Conservation (phyloP, 2,113 vertebrate species). For the Brienomyrus longianalis region DNA sequence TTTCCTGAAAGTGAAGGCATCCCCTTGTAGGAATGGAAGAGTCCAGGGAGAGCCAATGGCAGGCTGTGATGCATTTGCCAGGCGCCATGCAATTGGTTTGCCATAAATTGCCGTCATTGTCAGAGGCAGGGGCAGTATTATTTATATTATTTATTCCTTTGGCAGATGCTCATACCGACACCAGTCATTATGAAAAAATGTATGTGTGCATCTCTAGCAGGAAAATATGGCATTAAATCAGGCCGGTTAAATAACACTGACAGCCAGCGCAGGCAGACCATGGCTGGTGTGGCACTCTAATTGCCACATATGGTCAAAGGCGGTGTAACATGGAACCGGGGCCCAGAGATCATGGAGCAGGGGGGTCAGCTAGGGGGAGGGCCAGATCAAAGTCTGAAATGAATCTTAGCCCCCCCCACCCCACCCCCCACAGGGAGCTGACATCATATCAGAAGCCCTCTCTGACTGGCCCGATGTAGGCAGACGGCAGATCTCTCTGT, state of each 20-base stretch:
- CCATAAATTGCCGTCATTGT: neutral
- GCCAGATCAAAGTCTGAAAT: neutral
- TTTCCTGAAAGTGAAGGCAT: neutral
- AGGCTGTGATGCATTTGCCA: neutral
- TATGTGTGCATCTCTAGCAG: neutral
- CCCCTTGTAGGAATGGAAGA: neutral
- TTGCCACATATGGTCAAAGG: neutral
- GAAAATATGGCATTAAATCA: neutral
- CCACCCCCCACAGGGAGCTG: neutral
- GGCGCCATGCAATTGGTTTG: neutral
- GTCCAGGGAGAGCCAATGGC: neutral
- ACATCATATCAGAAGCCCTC: neutral
- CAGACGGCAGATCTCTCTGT: neutral
- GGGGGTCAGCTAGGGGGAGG: neutral
- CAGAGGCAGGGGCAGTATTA: neutral
- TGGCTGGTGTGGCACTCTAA: neutral
- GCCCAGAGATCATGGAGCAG: neutral
- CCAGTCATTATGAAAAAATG: neutral
- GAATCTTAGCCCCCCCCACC: neutral
- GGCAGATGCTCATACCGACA: neutral
- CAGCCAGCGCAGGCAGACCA: neutral
- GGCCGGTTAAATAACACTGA: neutral
- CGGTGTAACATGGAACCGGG: neutral
- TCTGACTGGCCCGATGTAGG: neutral
- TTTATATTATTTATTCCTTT: neutral